Evolutionary conservation across 2,888 invertebrate genomes (phyloP).

Genomic region (Tupiocoris notatus): DNA sequence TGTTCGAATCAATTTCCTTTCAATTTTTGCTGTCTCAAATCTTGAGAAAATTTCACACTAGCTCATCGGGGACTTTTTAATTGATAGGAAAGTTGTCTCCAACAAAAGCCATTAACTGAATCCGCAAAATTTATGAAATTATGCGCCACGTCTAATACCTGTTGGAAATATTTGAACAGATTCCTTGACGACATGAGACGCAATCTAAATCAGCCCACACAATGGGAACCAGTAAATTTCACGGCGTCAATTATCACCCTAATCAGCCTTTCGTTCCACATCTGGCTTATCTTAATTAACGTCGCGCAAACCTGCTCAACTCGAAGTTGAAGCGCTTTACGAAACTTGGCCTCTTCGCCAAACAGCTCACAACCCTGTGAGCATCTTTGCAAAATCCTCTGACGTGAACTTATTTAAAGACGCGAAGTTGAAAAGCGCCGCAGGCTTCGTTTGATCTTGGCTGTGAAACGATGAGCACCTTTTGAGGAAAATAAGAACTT

Average conservation of each 20-base stretch:
- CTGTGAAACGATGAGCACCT: background rate
- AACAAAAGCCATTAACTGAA: too few species aligned
- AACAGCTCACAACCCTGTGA: background rate
- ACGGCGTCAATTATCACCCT: background rate
- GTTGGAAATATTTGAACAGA: too few species aligned
- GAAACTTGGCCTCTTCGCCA: background rate
- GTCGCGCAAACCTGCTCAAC: background rate
- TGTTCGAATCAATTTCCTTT: too few species aligned
- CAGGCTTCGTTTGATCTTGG: background rate
- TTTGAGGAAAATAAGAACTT: background rate
- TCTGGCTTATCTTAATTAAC: background rate
- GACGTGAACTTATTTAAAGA: background rate
- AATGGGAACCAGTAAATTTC: background rate
- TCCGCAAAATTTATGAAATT: too few species aligned
- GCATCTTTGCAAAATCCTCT: background rate
- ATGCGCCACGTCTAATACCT: background rate
- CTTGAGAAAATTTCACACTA: too few species aligned
- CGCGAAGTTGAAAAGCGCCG: background rate
- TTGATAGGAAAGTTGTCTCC: too few species aligned
- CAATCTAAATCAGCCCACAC: too few species aligned
- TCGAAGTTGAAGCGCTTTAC: background rate
- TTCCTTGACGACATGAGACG: too few species aligned
- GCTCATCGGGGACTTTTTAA: too few species aligned
- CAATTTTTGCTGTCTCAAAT: too few species aligned
- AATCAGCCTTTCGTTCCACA: background rate